Conservation (phyloP, 2,113 vertebrate genomes). For the Callaeas wilsoni region DNA sequence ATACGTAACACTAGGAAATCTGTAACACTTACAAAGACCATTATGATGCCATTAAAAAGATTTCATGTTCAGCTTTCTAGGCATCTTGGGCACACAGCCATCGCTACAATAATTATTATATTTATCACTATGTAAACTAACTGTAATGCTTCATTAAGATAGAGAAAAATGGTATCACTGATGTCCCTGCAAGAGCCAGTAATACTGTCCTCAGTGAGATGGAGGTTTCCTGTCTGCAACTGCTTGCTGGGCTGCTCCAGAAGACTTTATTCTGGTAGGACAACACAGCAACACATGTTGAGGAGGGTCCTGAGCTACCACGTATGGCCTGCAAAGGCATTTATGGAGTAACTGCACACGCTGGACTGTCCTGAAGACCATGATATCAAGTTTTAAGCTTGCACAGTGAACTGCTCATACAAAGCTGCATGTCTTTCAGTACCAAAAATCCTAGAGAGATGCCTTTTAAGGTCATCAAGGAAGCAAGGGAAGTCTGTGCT, state of each 20-base stretch:
- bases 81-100: conserved; percentile 68
- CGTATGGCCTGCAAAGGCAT: accelerated
- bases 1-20: conserved; percentile 49
- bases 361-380: not conserved
- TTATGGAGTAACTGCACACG: not conserved
- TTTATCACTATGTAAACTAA: conserved; percentile 72
- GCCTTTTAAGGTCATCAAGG: not conserved
- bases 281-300: not conserved
- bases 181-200: conserved; percentile 2
- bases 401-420: not conserved
- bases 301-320: not conserved
- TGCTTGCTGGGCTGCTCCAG: not conserved
- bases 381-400: accelerated
- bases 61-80: conserved; percentile 57
- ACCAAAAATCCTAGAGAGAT: not conserved
- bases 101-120: conserved; percentile 62
- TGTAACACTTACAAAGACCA: conserved; percentile 63
- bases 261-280: not conserved
- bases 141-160: conserved; percentile 73
- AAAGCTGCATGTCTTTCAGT: not conserved
- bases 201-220: not conserved
- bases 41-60: conserved; percentile 69
- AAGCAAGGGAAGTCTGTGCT: not conserved
- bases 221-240: not conserved
- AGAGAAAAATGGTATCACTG: conserved; percentile 42